Conservation (phyloP, 2,888 invertebrate species). For the Clostera curtula region DNA sequence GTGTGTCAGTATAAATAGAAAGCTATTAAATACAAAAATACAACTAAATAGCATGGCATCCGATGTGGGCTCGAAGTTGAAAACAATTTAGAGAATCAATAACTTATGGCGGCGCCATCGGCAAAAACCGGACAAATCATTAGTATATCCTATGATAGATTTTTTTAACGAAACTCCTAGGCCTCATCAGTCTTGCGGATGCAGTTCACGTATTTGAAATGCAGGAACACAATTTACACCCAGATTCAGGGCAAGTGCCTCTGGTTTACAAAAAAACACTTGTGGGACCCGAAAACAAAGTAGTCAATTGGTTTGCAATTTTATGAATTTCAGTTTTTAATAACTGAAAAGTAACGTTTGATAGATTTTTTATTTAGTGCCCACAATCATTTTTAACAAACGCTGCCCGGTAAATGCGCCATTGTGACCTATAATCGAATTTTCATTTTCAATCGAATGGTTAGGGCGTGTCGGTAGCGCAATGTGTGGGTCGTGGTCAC, state of each 20-base stretch:
- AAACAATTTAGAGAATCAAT: conserved; percentile 25
- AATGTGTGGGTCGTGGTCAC: conserved; percentile 37
- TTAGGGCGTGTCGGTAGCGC: conserved; percentile 37
- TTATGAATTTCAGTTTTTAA: no score
- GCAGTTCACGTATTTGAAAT: no score
- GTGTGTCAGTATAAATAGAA: conserved; percentile 61
- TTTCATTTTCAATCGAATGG: conserved; percentile 33
- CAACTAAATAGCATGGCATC: conserved; percentile 33
- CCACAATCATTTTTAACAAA: no score
- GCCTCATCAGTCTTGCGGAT: no score
- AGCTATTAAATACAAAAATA: conserved; percentile 48
- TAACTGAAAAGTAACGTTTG: no score
- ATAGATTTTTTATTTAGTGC: no score
- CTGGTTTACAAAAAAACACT: not conserved
- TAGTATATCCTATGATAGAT: conserved; percentile 15
- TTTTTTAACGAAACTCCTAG: no score
- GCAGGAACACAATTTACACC: no score
- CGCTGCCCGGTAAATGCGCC: no score
- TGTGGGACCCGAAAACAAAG: no score
- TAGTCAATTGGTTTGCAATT: no score
- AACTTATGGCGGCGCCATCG: conserved; percentile 50
- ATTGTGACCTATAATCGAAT: conserved; percentile 19
- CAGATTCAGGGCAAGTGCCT: no score
- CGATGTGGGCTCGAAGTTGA: conserved; percentile 29
- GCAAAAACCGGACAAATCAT: conserved; percentile 26